These are phyloP conservation scores for Pedetes capensis DNA, from an alignment of 2,113 vertebrate genomes.

Conservation along the genomic window DNA sequence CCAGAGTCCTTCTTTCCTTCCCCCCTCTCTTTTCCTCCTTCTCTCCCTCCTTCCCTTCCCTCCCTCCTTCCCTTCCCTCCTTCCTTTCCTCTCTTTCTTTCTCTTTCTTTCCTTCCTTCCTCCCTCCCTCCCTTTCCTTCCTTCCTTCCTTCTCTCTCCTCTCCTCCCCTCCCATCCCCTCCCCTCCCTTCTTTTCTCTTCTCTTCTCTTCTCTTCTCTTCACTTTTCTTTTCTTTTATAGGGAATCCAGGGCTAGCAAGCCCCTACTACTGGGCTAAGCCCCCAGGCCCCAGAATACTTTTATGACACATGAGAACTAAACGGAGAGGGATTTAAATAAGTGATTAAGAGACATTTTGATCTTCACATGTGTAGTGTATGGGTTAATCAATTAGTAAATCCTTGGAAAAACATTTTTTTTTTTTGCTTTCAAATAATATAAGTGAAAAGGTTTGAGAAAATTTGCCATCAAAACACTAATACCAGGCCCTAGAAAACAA, in stretches of 20 bases:
- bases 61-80: background rate
- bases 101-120: too few species aligned
- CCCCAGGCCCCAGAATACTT: background rate
- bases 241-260: background rate
- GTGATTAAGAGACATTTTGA: background rate
- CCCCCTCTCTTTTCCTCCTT: background rate
- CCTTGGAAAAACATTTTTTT: slow-evolving; percentile 18
- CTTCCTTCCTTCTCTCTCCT: background rate
- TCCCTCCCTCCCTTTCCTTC: background rate
- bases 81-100: background rate
- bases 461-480: background rate
- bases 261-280: too few species aligned
- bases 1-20: background rate
- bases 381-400: background rate
- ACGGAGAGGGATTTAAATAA: background rate
- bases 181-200: background rate
- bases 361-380: background rate
- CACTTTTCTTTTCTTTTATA: too few species aligned
- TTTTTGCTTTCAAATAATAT: background rate
- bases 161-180: background rate
- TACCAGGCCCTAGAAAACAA: background rate
- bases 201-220: too few species aligned
- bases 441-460: background rate
- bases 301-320: background rate
- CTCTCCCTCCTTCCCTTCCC: background rate